Conservation (phyloP, 2,797 vertebrate species). For the Manis javanica region DNA sequence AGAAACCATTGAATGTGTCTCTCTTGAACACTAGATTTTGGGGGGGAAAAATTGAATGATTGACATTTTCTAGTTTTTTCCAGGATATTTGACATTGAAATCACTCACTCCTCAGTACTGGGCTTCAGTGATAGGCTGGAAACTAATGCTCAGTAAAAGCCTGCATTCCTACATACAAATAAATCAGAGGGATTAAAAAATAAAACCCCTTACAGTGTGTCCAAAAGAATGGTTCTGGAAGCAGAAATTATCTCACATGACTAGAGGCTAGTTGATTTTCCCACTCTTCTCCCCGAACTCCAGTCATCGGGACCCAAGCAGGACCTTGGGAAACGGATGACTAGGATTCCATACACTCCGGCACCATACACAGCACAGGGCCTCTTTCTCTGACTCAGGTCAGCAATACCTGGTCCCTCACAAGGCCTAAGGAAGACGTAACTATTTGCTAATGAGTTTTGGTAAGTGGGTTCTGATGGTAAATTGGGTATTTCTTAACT, state of each 20-base stretch:
- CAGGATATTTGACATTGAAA: background rate
- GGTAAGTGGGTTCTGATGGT: background rate
- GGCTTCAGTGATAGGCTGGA: background rate
- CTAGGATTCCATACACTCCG: background rate
- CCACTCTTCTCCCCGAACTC: background rate
- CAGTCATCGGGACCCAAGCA: background rate
- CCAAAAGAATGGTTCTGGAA: background rate
- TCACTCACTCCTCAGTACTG: background rate
- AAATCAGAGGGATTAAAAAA: conserved; percentile 39
- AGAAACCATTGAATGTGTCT: conserved; percentile 7
- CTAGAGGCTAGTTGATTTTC: background rate
- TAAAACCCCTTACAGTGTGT: background rate
- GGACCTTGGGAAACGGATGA: background rate
- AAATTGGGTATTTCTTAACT: background rate
- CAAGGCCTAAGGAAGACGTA: background rate
- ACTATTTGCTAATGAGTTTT: background rate
- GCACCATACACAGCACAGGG: background rate
- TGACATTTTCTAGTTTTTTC: background rate
- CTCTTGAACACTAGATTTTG: background rate
- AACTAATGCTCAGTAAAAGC: background rate
- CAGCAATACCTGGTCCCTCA: background rate
- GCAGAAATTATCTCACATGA: background rate
- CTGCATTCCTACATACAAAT: background rate
- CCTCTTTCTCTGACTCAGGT: background rate
- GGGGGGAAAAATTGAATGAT: background rate